Percentiles rank a stretch among this genome's conserved stretches.
These are phyloP conservation scores for Odontamblyopus lacepedii DNA, from an alignment of 2,797 vertebrate genomes.

Conservation along the genomic window DNA sequence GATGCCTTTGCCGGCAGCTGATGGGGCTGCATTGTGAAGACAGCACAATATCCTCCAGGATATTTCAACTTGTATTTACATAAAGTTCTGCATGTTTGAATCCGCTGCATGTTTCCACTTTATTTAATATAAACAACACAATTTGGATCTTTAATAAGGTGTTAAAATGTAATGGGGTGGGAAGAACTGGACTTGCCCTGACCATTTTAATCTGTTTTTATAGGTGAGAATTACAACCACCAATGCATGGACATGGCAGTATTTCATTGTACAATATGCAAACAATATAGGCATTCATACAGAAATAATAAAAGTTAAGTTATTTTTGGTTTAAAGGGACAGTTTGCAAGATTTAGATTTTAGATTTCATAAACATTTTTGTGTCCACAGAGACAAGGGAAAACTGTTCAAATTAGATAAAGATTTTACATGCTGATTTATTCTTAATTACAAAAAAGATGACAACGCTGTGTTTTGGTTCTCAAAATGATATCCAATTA, in stretches of 20 bases:
- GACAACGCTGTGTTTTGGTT: too few species aligned
- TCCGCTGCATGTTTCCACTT: conserved; percentile 11
- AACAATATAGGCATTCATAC: too few species aligned
- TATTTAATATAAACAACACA: conserved; percentile 31
- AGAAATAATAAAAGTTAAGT: too few species aligned
- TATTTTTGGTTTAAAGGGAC: too few species aligned
- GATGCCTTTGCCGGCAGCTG: conserved; percentile 18
- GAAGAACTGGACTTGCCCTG: background rate
- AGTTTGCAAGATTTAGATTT: too few species aligned
- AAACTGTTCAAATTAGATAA: too few species aligned
- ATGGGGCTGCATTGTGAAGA: conserved; percentile 40
- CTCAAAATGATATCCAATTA: too few species aligned
- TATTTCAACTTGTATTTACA: conserved; percentile 33
- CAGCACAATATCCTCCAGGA: conserved; percentile 29
- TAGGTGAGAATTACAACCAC: background rate
- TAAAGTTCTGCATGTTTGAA: conserved; percentile 7
- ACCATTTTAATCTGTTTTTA: background rate
- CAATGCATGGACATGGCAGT: background rate
- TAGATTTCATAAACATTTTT: too few species aligned
- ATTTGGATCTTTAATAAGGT: conserved; percentile 4
- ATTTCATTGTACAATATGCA: background rate
- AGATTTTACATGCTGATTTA: too few species aligned
- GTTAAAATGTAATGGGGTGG: background rate
- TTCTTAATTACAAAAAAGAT: too few species aligned
- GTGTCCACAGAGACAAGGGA: too few species aligned